phyloP scores from a whole-genome alignment of 2,797 vertebrate species.

The Ficedula albicollis region DNA sequence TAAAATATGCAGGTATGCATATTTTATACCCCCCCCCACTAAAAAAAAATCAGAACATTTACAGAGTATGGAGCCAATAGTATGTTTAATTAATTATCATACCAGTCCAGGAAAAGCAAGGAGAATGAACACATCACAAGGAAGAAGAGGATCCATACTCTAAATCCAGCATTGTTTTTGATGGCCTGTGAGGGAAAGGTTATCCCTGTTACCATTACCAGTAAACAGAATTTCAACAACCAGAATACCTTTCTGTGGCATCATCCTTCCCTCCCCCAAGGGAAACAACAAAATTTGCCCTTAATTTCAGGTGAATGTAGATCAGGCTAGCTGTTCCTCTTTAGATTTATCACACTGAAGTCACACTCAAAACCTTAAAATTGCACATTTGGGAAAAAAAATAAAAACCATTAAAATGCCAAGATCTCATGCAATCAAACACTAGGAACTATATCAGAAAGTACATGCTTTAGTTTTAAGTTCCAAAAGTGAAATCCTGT shows the following conservation, averaged over 20 bases:
- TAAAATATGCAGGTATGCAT: neutral
- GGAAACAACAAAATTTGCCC: neutral
- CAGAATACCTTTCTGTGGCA: neutral
- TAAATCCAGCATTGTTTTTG: slow-evolving; percentile 98
- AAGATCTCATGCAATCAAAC: neutral
- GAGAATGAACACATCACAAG: slow-evolving; percentile 99
- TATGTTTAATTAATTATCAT: slow-evolving; percentile 85
- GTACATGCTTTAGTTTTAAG: neutral
- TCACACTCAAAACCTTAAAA: neutral
- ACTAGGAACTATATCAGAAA: neutral
- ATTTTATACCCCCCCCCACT: fast-evolving
- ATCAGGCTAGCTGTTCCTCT: neutral
- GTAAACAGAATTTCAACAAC: neutral
- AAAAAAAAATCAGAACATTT: neutral
- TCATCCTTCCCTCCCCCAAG: neutral
- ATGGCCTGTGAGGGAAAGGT: slow-evolving; percentile 83
- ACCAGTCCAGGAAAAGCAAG: slow-evolving; percentile 97
- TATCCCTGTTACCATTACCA: neutral
- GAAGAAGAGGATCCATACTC: slow-evolving; percentile 99
- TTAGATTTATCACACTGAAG: neutral
- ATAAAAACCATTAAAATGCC: neutral
- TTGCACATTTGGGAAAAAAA: neutral
- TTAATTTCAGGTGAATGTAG: neutral
- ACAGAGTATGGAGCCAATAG: neutral
- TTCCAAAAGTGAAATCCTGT: neutral